A percentile compares a stretch with the other conserved stretches of the same genome.
These are phyloP conservation scores for Progne subis DNA, from an alignment of 2,113 vertebrate genomes.

Conservation along the genomic window DNA sequence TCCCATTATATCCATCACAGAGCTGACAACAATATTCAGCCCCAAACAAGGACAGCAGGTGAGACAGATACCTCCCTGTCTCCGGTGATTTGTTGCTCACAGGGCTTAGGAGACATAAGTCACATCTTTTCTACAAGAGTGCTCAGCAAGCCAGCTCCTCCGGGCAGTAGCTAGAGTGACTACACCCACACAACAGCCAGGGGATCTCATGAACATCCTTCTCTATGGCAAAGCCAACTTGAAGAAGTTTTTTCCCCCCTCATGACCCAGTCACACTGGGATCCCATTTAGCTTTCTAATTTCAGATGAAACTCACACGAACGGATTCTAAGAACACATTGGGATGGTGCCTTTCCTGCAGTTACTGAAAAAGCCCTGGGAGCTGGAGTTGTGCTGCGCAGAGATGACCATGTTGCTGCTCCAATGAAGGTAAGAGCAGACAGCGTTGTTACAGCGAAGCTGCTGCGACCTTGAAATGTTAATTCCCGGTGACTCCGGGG, in stretches of 20 bases:
- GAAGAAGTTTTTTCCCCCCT: not conserved
- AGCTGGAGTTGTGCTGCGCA: not conserved
- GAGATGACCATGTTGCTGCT: not conserved
- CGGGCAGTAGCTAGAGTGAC: not conserved
- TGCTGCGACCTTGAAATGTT: not conserved
- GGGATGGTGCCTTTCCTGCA: not conserved
- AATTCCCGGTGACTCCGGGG: not conserved
- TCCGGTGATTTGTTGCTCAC: not conserved
- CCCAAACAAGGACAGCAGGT: not conserved
- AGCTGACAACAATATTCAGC: not conserved
- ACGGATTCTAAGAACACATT: not conserved
- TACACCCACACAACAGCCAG: accelerated
- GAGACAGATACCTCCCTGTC: not conserved
- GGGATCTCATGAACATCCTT: not conserved
- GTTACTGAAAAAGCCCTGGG: not conserved
- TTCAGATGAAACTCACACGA: not conserved
- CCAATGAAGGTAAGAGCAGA: not conserved
- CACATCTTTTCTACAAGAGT: not conserved
- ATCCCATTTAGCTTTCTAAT: not conserved
- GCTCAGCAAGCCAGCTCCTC: not conserved
- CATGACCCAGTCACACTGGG: not conserved
- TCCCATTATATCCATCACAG: not conserved
- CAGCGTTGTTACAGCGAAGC: not conserved
- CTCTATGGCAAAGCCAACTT: not conserved
- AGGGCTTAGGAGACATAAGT: not conserved